Conservation (phyloP, 2,888 invertebrate genomes). For the Lycocerus yunnanus region DNA sequence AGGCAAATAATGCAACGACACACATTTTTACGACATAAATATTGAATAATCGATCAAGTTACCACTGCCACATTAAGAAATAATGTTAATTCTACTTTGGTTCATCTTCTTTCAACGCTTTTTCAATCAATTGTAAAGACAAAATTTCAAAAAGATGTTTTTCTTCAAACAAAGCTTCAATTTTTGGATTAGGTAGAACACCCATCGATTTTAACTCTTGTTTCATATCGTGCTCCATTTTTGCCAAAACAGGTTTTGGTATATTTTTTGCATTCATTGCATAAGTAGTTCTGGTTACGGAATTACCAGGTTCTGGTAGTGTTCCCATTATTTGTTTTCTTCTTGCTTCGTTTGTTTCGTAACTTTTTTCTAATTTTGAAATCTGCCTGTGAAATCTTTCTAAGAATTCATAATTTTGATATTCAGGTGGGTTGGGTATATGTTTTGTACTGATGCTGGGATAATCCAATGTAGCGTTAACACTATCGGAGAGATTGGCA, state of each 20-base stretch:
- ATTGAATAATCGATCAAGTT: not conserved
- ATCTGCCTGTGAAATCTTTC: not conserved
- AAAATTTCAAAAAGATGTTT: not conserved
- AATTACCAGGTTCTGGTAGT: not conserved
- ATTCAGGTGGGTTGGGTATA: not conserved
- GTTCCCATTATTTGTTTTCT: not conserved
- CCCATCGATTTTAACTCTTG: not conserved
- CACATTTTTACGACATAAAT: not conserved
- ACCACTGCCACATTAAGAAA: not conserved
- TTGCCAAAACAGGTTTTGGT: not conserved
- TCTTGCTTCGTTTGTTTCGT: not conserved
- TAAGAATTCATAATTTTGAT: not conserved
- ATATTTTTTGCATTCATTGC: not conserved
- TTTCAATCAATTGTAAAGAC: not conserved
- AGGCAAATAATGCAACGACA: not conserved
- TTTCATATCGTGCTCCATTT: not conserved
- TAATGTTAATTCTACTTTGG: not conserved
- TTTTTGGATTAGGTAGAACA: not conserved
- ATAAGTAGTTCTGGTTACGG: not conserved
- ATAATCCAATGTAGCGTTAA: not conserved
- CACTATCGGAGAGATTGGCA: not conserved
- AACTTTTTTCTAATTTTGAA: not conserved
- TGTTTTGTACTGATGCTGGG: not conserved
- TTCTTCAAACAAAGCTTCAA: not conserved
- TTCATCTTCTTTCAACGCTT: not conserved